Conservation (phyloP, 37 sponge, comb jelly and placozoan species). For the Theonella swinhoei region DNA sequence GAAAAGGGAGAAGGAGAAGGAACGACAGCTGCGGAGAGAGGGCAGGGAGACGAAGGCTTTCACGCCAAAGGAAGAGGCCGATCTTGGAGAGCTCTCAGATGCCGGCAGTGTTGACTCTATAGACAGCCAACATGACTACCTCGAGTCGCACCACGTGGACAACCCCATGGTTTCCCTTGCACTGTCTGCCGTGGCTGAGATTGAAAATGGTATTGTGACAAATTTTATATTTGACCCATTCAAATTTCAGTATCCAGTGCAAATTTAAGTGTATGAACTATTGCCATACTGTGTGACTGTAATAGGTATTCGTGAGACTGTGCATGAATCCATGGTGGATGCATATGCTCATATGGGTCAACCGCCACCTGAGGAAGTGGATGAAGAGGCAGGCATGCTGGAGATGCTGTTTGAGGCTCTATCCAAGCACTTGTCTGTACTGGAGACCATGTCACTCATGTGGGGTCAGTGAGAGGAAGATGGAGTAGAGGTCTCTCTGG, state of each 20-base stretch:
- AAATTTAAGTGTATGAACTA: too few relatives aligned
- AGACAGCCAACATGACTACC: constrained; percentile 14
- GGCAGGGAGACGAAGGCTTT: constrained; percentile 9
- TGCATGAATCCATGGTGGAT: not conserved
- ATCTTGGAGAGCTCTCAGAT: constrained; percentile 41
- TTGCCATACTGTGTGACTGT: too few relatives aligned
- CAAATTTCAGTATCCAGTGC: too few relatives aligned
- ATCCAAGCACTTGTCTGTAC: constrained; percentile 39
- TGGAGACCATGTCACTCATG: constrained; percentile 41
- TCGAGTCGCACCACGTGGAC: constrained; percentile 15
- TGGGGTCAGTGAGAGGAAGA: constrained; percentile 20
- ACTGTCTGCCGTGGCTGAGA: not conserved
- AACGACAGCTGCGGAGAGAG: not conserved
- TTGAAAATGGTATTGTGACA: not conserved
- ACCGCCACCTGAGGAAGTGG: not conserved
- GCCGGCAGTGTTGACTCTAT: constrained; percentile 40
- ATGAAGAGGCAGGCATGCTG: constrained; percentile 18
- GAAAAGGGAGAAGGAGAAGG: not conserved
- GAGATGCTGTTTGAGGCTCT: constrained; percentile 32
- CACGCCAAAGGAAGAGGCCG: constrained; percentile 15
- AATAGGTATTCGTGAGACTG: not conserved
- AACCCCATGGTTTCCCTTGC: constrained; percentile 10
- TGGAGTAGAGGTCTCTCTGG: too few relatives aligned
- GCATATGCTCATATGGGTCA: not conserved
- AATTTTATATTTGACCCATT: not conserved